phyloP scores from a whole-genome alignment of 2,113 vertebrate species.

The Brachyhypopomus occidentalis region DNA sequence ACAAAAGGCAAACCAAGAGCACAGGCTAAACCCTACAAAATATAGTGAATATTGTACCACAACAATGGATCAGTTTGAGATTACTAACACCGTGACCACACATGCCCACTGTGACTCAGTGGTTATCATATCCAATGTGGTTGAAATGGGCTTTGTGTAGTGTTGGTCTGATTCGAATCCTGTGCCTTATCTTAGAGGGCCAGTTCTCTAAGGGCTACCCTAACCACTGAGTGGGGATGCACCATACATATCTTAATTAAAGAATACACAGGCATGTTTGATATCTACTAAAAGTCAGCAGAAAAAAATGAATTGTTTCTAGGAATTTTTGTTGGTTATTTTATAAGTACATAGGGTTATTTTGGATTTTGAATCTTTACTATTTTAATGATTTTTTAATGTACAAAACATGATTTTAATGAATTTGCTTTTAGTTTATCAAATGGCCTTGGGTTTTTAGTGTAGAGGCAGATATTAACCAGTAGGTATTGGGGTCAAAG shows the following conservation, averaged over 20 bases:
- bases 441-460: conserved; percentile 31
- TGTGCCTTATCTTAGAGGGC: conserved; percentile 41
- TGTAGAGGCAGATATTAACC: conserved; percentile 40
- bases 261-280: conserved; percentile 10
- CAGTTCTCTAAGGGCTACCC: conserved; percentile 35
- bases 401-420: conserved; percentile 39
- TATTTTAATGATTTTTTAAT: conserved; percentile 8
- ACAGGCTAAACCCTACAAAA: background rate
- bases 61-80: background rate
- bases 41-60: conserved; percentile 1
- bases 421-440: conserved; percentile 4
- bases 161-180: background rate
- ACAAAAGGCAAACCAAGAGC: background rate
- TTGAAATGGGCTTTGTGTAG: background rate
- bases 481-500: conserved; percentile 29
- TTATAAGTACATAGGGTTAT: conserved; percentile 38
- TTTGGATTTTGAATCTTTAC: conserved; percentile 23
- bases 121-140: conserved; percentile 7
- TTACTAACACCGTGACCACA: background rate
- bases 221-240: background rate
- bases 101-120: background rate
- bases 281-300: conserved; percentile 8
- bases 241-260: conserved; percentile 28
- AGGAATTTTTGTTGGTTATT: conserved; percentile 22
- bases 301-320: conserved; percentile 13